phyloP scores from a whole-genome alignment of 1,140 invertebrate species.

The Trichonephila clavipes region DNA sequence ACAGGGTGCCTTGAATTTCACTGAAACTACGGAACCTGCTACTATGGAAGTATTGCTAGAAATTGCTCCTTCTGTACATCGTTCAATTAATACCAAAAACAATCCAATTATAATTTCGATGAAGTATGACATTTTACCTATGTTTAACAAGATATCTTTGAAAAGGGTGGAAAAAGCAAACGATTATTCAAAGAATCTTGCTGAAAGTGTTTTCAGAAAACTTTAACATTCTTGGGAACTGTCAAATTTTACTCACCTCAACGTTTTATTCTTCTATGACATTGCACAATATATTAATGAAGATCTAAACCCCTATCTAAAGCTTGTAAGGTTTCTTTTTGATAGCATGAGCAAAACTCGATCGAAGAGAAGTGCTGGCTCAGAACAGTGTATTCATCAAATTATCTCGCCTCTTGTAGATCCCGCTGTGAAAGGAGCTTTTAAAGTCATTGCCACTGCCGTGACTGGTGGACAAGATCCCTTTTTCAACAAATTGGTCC shows the following conservation, averaged over 20 bases:
- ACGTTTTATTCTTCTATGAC: slow-evolving; percentile 24
- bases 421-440: not conserved
- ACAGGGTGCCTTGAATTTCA: not conserved
- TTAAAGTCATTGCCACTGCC: not conserved
- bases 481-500: not conserved
- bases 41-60: not conserved
- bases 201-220: not conserved
- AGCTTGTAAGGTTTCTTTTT: slow-evolving; percentile 18
- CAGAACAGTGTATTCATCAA: not conserved
- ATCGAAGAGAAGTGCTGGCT: not conserved
- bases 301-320: not conserved
- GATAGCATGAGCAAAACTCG: not conserved
- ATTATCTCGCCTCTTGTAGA: not conserved
- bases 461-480: not conserved
- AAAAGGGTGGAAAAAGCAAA: not conserved
- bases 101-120: not conserved
- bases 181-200: not conserved
- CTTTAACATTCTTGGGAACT: slow-evolving; percentile 22
- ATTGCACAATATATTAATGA: not conserved
- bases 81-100: not conserved
- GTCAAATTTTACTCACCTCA: slow-evolving; percentile 47
- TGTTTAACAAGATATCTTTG: not conserved
- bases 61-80: not conserved
- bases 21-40: not conserved
- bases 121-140: not conserved